Conservation (phyloP, 2,113 vertebrate genomes). For the Microcebus jonahi region DNA sequence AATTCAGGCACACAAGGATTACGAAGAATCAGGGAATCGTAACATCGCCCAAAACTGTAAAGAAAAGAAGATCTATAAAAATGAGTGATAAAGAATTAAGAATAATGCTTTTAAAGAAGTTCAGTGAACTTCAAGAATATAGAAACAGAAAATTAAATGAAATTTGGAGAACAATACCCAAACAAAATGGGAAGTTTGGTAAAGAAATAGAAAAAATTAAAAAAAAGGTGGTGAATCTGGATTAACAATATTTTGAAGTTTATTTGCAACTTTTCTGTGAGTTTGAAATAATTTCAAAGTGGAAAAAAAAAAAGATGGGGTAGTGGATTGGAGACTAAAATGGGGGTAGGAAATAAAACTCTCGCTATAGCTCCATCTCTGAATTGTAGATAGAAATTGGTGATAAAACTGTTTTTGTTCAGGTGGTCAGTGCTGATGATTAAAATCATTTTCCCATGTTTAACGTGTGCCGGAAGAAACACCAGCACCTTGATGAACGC, state of each 20-base stretch:
- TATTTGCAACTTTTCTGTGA: not conserved
- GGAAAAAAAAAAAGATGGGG: not conserved
- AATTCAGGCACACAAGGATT: not conserved
- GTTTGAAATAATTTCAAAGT: conserved; percentile 11
- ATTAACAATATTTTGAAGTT: conserved; percentile 25
- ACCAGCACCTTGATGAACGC: not conserved
- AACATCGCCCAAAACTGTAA: not conserved
- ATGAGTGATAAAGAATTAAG: not conserved
- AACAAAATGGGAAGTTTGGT: not conserved
- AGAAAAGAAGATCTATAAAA: not conserved
- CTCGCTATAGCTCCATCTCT: not conserved
- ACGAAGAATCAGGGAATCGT: not conserved
- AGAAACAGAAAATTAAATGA: not conserved
- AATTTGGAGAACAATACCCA: not conserved
- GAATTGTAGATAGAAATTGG: not conserved
- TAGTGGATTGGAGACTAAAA: not conserved
- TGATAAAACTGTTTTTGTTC: not conserved
- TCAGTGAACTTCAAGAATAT: not conserved
- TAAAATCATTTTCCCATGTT: not conserved
- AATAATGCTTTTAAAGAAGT: not conserved
- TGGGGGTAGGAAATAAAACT: not conserved
- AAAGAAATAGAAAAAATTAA: not conserved
- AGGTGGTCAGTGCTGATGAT: not conserved
- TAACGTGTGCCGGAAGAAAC: not conserved
- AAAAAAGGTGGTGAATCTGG: not conserved